Base-by-base conservation (phyloP, 1,140 invertebrate species). In the Agrypnia vestita region DNA sequence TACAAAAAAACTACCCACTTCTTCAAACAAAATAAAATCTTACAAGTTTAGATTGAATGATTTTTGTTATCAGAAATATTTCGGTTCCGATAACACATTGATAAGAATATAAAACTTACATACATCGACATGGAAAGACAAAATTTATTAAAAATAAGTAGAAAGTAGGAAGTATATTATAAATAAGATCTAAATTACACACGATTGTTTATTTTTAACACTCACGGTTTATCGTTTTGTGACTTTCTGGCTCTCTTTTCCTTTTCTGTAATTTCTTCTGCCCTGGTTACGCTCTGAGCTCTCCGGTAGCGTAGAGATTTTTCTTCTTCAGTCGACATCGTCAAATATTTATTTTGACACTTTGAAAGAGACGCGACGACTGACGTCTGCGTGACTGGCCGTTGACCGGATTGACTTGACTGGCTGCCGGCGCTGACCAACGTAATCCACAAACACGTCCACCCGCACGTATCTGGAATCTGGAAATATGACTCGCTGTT, bases 161-260 rank as follows among this genome's bases (percentile, higher is more conserved):
- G n/a, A 15, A 56, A 13, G n/a, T 7, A 3, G 13, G 51, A n/a
- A 6, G 49, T 13, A 51, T 51, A 51, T 51, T 35, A 35, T 35
- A 17, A 56, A 7, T 53, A 17, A 56, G n/a, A 56, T 7, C 7
- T 17, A 56, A 56, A 56, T 56, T n/a, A 15, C n/a, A 56, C 11
- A 56, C 53, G 53, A 56, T 56, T 7, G n/a, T 56, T 9, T 62
- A 19, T 47, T 17, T 17, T 67, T 67, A 67, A 44, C 82, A 93
- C 95, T 94, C 90, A 97, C 96, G 96, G 95, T 90, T 94, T 96
- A 88, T 97, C 96, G 4, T 94, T 94, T 85, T 97, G 96, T n/a
- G 92, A 92, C 85, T 91, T 93, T 59, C 96, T 90, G 76, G 93
- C 93, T 89, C 93, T 94, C 84, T 93, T 92, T 87, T 96, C 95